Conservation (phyloP, 2,113 vertebrate species). For the Parotia lawesii region DNA sequence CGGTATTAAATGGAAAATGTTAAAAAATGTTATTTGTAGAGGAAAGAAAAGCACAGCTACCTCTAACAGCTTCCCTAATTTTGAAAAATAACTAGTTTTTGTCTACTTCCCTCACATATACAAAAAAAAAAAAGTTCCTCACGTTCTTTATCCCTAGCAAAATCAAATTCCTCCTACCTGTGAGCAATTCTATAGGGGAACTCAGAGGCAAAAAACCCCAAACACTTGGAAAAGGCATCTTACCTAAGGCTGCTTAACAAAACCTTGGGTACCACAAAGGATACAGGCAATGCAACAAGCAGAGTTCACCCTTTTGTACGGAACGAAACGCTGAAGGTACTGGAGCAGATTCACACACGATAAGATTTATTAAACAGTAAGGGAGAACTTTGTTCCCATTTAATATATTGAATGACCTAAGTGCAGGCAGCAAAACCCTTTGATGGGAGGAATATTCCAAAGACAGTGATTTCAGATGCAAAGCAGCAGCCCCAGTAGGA, state of each 20-base stretch:
- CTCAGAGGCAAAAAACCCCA: neutral
- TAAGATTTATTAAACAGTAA: neutral
- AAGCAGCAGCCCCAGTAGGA: neutral
- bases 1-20: neutral
- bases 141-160: neutral
- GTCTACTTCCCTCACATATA: neutral
- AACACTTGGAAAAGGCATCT: neutral
- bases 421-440: conserved; percentile 19
- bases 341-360: neutral
- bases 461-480: conserved; percentile 25
- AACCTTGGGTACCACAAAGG: neutral
- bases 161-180: neutral
- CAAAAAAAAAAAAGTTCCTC: neutral
- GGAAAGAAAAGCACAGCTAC: neutral
- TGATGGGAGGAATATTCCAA: conserved; percentile 17
- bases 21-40: neutral
- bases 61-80: neutral
- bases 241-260: neutral
- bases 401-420: conserved; percentile 7
- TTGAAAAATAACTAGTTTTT: neutral
- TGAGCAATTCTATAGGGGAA: neutral
- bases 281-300: neutral
- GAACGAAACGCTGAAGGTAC: neutral
- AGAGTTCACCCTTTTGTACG: neutral
- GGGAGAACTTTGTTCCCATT: conserved; percentile 27